Evolutionary conservation across 2,888 invertebrate genomes (phyloP).

Genomic region (Limnephilus rhombicus): DNA sequence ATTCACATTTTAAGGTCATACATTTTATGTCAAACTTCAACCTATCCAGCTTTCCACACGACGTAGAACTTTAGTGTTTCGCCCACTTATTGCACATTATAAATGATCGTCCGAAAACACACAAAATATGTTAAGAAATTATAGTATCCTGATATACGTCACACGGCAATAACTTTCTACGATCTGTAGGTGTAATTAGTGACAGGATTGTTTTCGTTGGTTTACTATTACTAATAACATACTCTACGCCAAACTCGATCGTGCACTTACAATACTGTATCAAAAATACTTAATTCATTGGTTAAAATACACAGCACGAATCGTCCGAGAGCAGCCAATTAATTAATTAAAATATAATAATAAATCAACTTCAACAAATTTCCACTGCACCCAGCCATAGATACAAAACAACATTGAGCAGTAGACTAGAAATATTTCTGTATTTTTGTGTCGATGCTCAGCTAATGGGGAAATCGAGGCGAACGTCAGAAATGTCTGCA

Average conservation of each 20-base stretch:
- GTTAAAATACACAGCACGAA: conserved; percentile 29
- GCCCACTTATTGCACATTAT: conserved; percentile 42
- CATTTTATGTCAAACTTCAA: conserved; percentile 43
- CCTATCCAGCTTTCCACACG: conserved; percentile 19
- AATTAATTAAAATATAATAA: conserved; percentile 59
- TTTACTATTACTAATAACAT: conserved; percentile 47
- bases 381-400: conserved; percentile 59
- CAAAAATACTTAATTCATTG: conserved; percentile 34
- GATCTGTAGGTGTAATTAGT: conserved; percentile 55
- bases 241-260: not conserved
- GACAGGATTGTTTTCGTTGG: conserved; percentile 57
- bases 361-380: conserved; percentile 57
- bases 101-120: conserved; percentile 26
- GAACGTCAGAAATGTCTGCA: not conserved
- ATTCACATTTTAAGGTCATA: conserved; percentile 55
- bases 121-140: conserved; percentile 54
- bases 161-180: conserved; percentile 60
- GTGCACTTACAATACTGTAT: conserved; percentile 21
- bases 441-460: not conserved
- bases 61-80: conserved; percentile 37
- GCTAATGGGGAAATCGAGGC: not conserved
- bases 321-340: conserved; percentile 33
- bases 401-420: conserved; percentile 52
- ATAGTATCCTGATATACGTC: conserved; percentile 54
- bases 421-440: not conserved